These are phyloP conservation scores for Euspilapteryx auroguttella DNA, from an alignment of 2,888 invertebrate species.

Conservation along the genomic window DNA sequence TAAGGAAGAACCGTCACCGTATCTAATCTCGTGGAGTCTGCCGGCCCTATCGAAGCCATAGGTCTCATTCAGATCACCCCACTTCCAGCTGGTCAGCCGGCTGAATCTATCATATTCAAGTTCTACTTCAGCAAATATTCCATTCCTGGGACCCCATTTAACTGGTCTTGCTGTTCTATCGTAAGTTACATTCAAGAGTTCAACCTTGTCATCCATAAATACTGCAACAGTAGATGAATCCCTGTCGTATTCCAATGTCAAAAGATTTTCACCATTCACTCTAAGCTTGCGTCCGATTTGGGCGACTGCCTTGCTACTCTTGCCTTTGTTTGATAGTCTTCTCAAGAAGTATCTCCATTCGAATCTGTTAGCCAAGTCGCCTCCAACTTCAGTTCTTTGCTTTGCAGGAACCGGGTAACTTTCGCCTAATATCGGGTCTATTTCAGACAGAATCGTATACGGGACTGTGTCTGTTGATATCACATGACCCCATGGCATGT, in stretches of 20 bases:
- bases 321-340: constrained; percentile 66
- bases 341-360: constrained; percentile 95
- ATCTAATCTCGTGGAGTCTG: constrained; percentile 84
- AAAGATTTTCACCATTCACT: constrained; percentile 88
- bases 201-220: constrained; percentile 84
- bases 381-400: constrained; percentile 86
- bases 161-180: constrained; percentile 83
- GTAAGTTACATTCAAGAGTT: constrained; percentile 83
- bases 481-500: constrained; percentile 85
- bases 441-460: constrained; percentile 86
- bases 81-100: constrained; percentile 85
- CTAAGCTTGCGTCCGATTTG: constrained; percentile 84
- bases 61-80: constrained; percentile 89
- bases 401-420: constrained; percentile 91
- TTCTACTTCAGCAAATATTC: constrained; percentile 86
- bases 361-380: constrained; percentile 88
- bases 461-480: constrained; percentile 90
- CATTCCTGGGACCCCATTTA: constrained; percentile 83
- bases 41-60: constrained; percentile 91
- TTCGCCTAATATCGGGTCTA: constrained; percentile 84
- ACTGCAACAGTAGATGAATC: constrained; percentile 84
- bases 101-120: constrained; percentile 91
- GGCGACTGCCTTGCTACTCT: constrained; percentile 68
- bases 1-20: constrained; percentile 88
- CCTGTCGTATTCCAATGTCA: constrained; percentile 89